phyloP scores from a whole-genome alignment of 2,797 vertebrate species.

The Siniperca scherzeri region DNA sequence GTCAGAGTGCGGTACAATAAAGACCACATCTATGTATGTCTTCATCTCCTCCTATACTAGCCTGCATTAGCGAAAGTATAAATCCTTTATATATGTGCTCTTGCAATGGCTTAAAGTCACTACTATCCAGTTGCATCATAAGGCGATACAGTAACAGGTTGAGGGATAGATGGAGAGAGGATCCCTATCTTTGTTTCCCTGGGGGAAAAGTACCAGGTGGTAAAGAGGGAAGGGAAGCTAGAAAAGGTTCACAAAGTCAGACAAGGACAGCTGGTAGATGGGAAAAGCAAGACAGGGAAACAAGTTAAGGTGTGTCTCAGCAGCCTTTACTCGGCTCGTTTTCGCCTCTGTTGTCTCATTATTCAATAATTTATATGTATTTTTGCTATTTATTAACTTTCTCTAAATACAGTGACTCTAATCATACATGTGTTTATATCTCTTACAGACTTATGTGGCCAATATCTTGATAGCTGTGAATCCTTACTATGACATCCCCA shows the following conservation, averaged over 20 bases:
- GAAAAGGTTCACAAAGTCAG: slow-evolving; percentile 60
- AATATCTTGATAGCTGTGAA: slow-evolving; percentile 99
- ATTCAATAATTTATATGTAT: slow-evolving; percentile 33
- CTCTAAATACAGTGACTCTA: slow-evolving; percentile 23
- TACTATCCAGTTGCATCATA: slow-evolving; percentile 36
- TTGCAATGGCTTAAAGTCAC: slow-evolving; percentile 14
- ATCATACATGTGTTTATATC: slow-evolving; percentile 23
- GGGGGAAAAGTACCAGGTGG: slow-evolving; percentile 64
- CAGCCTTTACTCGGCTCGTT: slow-evolving; percentile 24
- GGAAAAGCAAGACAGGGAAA: slow-evolving; percentile 39
- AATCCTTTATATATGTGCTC: not conserved
- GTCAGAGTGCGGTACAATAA: slow-evolving; percentile 96
- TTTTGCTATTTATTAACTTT: slow-evolving; percentile 14
- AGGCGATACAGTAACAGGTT: slow-evolving; percentile 42
- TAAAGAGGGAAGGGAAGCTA: slow-evolving; percentile 50
- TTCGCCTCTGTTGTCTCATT: slow-evolving; percentile 30
- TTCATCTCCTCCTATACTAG: not conserved
- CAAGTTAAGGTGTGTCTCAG: slow-evolving; percentile 38
- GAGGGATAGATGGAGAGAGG: slow-evolving; percentile 42
- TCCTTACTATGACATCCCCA: slow-evolving; percentile 96
- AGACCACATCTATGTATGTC: slow-evolving; percentile 97
- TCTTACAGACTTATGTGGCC: slow-evolving; percentile 94
- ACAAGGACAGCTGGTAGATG: slow-evolving; percentile 65
- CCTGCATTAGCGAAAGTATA: not conserved
- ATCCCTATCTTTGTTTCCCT: slow-evolving; percentile 45